Evolutionary conservation across 2,797 vertebrate genomes (phyloP), one percentile per base, ranked within the genome.

Genomic region (Natrix natrix): DNA sequence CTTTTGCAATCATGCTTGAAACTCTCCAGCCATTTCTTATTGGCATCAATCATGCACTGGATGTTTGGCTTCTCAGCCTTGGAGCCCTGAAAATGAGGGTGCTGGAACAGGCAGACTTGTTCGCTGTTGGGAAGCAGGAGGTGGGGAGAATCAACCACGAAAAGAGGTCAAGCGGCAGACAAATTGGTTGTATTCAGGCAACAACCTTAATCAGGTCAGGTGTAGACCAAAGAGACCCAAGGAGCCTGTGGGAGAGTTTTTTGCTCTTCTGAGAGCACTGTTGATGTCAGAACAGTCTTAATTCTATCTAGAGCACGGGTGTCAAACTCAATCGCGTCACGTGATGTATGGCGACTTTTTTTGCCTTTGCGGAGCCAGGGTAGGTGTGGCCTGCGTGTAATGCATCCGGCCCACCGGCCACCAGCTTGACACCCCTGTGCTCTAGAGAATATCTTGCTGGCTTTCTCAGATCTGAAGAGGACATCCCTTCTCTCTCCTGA

Each of bases 11-110:
- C 98, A 92, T 98, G 98, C 96, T 96, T 98, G 96, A 98, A 98
- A 32, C 96, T 97, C 92, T 99, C 97, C 87, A 99, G 97, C 99
- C 99, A 99, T 89, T 97, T 98, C 96, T 98, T 99, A 97, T 98
- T 99, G 92, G 97, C 97, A 7, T 99, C 98, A 0, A 99, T 99
- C 97, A 98, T 97, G 43, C 95, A 95, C 96, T 99, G 98, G 89
- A 99, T 97, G 54, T 95, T 98, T 92, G 96, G 96, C 88, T 97
- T 96, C 1, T 98, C 97, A 1, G 96, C 17, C 94, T 97, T 97
- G 0, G 16, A 93, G 5, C 97, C 93, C 8, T 91, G 97, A 6
- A 95, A 57, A 43, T 91, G 97, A 87, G 95, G 87, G 4, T n/a
- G 96, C 74, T 96, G 96, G 94, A 98, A 94, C 92, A 94, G 94